Evolutionary conservation across 2,888 invertebrate genomes (phyloP), one percentile per base, ranked within the genome.

Genomic region (Heteromurus nitidus): DNA sequence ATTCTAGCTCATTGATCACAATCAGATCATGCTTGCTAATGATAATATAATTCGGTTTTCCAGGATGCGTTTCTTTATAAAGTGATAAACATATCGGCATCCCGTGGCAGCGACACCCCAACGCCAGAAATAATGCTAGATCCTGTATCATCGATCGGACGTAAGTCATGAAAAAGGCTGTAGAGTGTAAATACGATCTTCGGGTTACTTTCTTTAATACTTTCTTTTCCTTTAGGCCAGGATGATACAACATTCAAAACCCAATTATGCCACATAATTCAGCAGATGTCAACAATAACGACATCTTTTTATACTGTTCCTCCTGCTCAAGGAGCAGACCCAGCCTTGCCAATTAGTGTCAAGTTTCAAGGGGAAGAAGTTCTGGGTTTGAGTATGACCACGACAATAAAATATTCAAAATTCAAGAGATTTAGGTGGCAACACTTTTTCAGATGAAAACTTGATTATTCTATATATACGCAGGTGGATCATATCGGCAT

Each of bases 281-380:
- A 88, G 30, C 89, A 89, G 85, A 85, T 90, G 73, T 80, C 86
- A 3, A 85, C 86, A 50, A 86, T 89, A 44, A 88, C 88, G 13
- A 89, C 89, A 0, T 87, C 88, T 76, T 88, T 89, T 86, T 87
- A 89, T 70, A 89, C 89, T 88, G 89, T 89, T 28, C 85, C 88
- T 16, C 87, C 89, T 42, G 89, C 89, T 24, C 88, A 88, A 82
- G 89, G 89, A 0, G 89, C 89, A 0, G 90, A 90, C 81, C 90
- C 90, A 0, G 89, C 89, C 1, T 89, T 89, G 77, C 88, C 89
- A 13, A 88, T 90, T 83, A 89, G 89, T 85, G 89, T 90, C 28
- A 87, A 88, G 58, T 88, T 89, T 64, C 88, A 88, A 0, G 90
- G 90, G 11, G 90, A 90, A 83, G 89, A 89, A 83, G 90, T 90